These are phyloP conservation scores for Dasysyrphus albostriatus DNA, from an alignment of 2,888 invertebrate genomes.

Conservation along the genomic window DNA sequence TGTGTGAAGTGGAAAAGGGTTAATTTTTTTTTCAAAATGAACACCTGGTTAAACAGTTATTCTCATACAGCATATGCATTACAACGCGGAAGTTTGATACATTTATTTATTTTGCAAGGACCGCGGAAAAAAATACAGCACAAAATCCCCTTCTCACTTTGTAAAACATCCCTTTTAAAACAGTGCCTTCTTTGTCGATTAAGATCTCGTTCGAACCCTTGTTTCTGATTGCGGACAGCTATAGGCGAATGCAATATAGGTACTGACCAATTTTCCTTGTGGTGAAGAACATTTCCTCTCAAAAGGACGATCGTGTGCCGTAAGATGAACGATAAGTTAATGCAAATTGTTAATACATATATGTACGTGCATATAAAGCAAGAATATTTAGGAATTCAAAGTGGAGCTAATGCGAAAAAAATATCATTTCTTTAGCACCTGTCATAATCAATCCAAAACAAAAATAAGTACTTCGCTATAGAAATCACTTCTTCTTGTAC, in stretches of 20 bases:
- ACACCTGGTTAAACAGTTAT: conserved; percentile 63
- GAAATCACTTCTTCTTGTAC: conserved; percentile 39
- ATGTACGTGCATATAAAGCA: conserved; percentile 16
- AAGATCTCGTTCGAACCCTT: conserved; percentile 40
- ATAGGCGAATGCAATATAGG: not conserved
- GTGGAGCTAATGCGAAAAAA: conserved; percentile 12
- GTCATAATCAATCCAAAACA: not conserved
- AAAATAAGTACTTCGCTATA: not conserved
- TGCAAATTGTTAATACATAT: conserved; percentile 12
- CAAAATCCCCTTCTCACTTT: conserved; percentile 14
- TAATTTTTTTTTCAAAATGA: conserved; percentile 15
- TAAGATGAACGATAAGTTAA: conserved; percentile 13
- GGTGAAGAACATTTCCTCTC: not conserved
- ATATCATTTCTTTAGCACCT: conserved; percentile 35
- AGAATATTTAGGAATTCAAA: conserved; percentile 29
- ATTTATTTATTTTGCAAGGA: conserved; percentile 45
- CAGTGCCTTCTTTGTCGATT: conserved; percentile 43
- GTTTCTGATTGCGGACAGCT: conserved; percentile 12
- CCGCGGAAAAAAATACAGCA: not conserved
- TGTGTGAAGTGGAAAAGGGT: conserved; percentile 31
- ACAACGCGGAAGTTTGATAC: conserved; percentile 62
- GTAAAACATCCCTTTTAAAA: conserved; percentile 29
- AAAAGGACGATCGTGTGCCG: not conserved
- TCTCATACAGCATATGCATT: conserved; percentile 52
- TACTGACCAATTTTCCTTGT: conserved; percentile 41